phyloP scores from a whole-genome alignment of 1,140 invertebrate genomes.

The Asbolus verrucosus region DNA sequence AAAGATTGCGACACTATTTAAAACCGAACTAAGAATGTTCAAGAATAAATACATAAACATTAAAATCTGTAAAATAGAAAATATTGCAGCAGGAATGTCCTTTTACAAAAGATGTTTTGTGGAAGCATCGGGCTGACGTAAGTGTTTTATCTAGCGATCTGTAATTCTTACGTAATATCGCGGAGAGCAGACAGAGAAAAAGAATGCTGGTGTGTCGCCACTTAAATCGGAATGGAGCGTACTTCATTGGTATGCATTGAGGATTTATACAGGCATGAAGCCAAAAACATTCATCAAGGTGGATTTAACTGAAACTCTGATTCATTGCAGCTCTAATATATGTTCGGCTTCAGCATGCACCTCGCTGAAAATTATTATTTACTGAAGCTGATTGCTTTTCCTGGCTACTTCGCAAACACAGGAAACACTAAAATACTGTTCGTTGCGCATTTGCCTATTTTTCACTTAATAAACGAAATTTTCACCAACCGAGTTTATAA shows the following conservation, averaged over 20 bases:
- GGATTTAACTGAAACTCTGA: slow-evolving; percentile 66
- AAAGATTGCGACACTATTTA: too few species aligned
- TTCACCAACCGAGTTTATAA: too few species aligned
- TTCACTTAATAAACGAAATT: too few species aligned
- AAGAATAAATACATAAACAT: slow-evolving; percentile 2
- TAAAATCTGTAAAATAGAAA: slow-evolving; percentile 18
- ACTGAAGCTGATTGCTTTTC: slow-evolving; percentile 61
- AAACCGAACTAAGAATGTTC: too few species aligned
- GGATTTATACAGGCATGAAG: slow-evolving; percentile 66
- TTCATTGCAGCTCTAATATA: slow-evolving; percentile 65
- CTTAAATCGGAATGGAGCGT: slow-evolving; percentile 59
- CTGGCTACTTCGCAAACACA: slow-evolving; percentile 50
- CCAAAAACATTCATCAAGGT: slow-evolving; percentile 66
- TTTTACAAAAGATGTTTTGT: slow-evolving; percentile 25
- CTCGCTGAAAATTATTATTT: slow-evolving; percentile 63
- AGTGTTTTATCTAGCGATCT: slow-evolving; percentile 23
- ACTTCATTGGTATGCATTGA: slow-evolving; percentile 67
- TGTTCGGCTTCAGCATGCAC: slow-evolving; percentile 61
- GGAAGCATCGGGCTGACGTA: slow-evolving; percentile 1
- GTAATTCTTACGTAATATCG: not conserved
- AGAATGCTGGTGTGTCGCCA: slow-evolving; percentile 53
- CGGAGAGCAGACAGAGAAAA: slow-evolving; percentile 51
- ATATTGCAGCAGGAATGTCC: slow-evolving; percentile 16
- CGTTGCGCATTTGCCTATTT: not conserved
- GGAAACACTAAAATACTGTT: not conserved